Conservation (phyloP, 2,888 invertebrate species). For the Ochropleura plecta region DNA sequence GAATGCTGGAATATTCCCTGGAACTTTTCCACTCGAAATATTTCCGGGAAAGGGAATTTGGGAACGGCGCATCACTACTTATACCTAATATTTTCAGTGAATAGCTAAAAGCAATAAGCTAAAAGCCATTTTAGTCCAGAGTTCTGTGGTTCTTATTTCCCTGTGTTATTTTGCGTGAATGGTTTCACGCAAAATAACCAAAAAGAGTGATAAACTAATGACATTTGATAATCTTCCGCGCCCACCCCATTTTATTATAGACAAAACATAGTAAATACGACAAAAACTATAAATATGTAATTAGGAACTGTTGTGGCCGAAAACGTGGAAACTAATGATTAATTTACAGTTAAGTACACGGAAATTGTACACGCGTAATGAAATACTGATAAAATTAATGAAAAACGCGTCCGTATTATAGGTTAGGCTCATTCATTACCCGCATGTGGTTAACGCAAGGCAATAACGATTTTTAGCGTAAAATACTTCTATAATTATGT, state of each 20-base stretch:
- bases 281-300: neutral
- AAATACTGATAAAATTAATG: conserved; percentile 21
- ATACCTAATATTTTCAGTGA: no score
- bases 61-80: no score
- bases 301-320: conserved; percentile 2
- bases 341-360: conserved; percentile 13
- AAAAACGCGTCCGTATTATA: conserved; percentile 27
- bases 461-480: conserved; percentile 24
- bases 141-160: neutral
- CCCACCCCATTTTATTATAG: conserved; percentile 22
- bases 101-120: neutral
- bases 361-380: conserved; percentile 15
- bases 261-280: neutral
- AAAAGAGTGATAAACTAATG: conserved; percentile 48
- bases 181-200: no score
- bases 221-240: conserved; percentile 37
- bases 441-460: conserved; percentile 31
- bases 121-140: neutral
- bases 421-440: conserved; percentile 27
- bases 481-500: neutral
- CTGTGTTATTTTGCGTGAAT: neutral
- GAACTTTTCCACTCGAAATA: no score
- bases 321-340: conserved; percentile 20
- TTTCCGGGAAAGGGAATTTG: no score
- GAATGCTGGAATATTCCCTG: no score